Percentiles rank a stretch among this genome's conserved stretches.
Evolutionary conservation across 2,797 vertebrate genomes (phyloP).

Genomic region (Acanthiza pusilla): DNA sequence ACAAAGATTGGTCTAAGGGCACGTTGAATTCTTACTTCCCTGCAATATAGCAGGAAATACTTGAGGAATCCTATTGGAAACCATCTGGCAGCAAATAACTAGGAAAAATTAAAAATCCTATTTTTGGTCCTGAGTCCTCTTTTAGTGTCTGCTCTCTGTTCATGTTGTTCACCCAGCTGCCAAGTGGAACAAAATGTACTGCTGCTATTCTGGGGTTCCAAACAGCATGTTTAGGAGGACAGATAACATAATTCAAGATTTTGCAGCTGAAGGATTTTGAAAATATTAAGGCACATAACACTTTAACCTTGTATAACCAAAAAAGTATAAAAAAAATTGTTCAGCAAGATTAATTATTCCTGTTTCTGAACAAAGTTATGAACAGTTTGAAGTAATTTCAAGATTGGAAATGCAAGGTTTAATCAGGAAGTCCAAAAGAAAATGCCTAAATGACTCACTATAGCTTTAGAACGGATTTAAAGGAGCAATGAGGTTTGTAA

Average conservation of each 20-base stretch:
- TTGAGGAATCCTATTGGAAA: constrained; percentile 30
- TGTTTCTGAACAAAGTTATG: background rate
- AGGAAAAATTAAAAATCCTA: constrained; percentile 34
- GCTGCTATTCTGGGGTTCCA: constrained; percentile 23
- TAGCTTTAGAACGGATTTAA: background rate
- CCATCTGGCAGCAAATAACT: constrained; percentile 39
- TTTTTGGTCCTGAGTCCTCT: constrained; percentile 25
- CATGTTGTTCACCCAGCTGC: constrained; percentile 40
- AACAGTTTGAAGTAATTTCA: background rate
- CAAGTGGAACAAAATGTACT: constrained; percentile 47
- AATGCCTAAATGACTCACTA: background rate
- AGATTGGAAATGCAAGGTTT: background rate
- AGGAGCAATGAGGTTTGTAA: background rate
- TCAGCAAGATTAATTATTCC: background rate
- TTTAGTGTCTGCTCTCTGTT: constrained; percentile 21
- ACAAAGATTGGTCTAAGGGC: background rate
- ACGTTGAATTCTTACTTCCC: background rate
- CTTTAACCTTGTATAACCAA: background rate
- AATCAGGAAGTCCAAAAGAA: background rate
- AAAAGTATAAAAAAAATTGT: background rate
- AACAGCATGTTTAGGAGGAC: constrained; percentile 6
- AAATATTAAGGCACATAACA: background rate
- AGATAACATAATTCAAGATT: constrained; percentile 5
- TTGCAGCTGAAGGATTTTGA: constrained; percentile 17
- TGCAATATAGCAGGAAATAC: constrained; percentile 4